Percentiles rank a stretch among this genome's conserved stretches.
These are phyloP conservation scores for Melierax canorus DNA, from an alignment of 2,113 vertebrate genomes.

Conservation along the genomic window DNA sequence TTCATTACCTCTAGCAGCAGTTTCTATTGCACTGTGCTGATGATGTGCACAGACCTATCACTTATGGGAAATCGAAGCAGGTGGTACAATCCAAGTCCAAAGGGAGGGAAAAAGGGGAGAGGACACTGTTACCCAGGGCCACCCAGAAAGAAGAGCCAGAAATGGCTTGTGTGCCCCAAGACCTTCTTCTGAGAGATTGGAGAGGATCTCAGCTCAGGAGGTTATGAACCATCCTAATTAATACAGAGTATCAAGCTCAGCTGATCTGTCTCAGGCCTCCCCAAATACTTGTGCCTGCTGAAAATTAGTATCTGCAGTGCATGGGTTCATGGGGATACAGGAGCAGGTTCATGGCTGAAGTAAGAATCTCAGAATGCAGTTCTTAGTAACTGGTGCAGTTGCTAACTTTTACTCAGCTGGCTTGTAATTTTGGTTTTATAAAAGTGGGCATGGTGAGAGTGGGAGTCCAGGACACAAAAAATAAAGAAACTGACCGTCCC, in stretches of 20 bases:
- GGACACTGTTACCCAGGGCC: background rate
- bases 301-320: background rate
- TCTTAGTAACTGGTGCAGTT: background rate
- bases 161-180: background rate
- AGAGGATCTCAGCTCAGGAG: background rate
- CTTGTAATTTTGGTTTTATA: constrained; percentile 32
- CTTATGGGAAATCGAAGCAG: background rate
- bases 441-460: background rate
- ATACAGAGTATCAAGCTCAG: background rate
- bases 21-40: background rate
- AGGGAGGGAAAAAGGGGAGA: background rate
- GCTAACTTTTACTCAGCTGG: constrained; percentile 22
- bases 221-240: background rate
- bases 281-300: background rate
- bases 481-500: background rate
- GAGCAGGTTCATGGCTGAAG: background rate
- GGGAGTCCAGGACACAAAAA: background rate
- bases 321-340: background rate
- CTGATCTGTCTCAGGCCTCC: background rate
- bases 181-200: background rate
- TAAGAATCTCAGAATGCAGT: background rate
- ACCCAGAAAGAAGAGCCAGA: background rate
- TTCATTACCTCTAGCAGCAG: background rate
- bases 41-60: background rate
- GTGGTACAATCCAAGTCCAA: background rate